Base-by-base conservation (phyloP, 1,140 invertebrate species). In the Glomeris maerens region DNA sequence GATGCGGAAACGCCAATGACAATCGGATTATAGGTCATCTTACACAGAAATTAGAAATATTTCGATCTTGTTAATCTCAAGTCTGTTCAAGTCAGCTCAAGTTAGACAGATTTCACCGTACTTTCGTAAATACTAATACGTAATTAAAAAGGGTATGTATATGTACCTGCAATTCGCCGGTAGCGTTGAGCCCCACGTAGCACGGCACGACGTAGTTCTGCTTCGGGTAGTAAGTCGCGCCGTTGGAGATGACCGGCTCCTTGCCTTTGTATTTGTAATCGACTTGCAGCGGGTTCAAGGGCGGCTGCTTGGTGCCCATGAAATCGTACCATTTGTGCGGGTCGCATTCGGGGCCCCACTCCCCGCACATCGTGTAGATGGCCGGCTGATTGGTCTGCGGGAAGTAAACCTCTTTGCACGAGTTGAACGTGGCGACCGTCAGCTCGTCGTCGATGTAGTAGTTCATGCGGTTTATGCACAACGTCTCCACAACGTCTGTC, bases 201-300 rank as follows among this genome's bases (percentile, higher is more conserved):
- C n/a, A n/a, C n/a, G n/a, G n/a, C n/a, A n/a, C n/a, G n/a, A n/a
- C n/a, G n/a, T n/a, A n/a, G n/a, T n/a, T n/a, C n/a, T n/a, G n/a
- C n/a, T n/a, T n/a, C n/a, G n/a, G n/a, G n/a, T n/a, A n/a, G n/a
- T n/a, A n/a, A n/a, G n/a, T n/a, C n/a, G n/a, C 3, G 49, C 48
- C 45, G 4, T 28, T 28, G 0, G 55, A 21, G 13, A 45, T 17
- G 2, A 57, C 20, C 25, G 20, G n/a, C 27, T 46, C n/a, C 22
- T 42, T 39, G 13, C 49, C 36, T 10, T 38, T 48, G 22, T 56
- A 47, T 10, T 27, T 27, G 38, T 57, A 60, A 10, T 53, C 52
- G 10, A 58, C 55, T 45, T 58, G 57, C 27, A 60, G 47, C 10
- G 59, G 59, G 10, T 58, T 52, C 42, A 45, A 52, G n/a, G 52